Conservation (phyloP, 2,888 invertebrate genomes). For the Eueremaeus valkanovi region DNA sequence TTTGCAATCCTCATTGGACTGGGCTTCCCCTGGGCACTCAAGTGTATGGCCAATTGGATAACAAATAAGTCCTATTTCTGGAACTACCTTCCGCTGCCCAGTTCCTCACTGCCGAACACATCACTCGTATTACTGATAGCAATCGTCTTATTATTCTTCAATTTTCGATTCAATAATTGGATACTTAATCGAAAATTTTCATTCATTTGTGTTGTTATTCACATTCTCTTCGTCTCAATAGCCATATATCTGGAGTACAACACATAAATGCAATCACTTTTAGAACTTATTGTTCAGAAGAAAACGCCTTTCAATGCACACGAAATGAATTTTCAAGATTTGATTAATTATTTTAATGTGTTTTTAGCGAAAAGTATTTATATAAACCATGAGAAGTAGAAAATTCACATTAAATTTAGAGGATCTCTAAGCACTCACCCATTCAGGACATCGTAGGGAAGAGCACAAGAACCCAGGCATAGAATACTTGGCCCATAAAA, state of each 20-base stretch:
- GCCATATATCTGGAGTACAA: slow-evolving; percentile 28
- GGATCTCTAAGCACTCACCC: no score
- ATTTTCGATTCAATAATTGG: slow-evolving; percentile 18
- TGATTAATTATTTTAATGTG: no score
- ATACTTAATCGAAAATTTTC: slow-evolving; percentile 15
- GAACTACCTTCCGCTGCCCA: background rate
- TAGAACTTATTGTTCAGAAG: no score
- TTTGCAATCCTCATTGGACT: slow-evolving; percentile 16
- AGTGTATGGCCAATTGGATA: slow-evolving; percentile 11
- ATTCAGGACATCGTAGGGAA: no score
- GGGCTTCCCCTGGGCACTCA: slow-evolving; percentile 22
- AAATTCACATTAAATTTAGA: no score
- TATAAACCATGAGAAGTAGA: no score
- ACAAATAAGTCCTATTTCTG: slow-evolving; percentile 12
- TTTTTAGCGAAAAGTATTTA: no score
- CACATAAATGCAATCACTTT: background rate
- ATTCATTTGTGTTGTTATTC: slow-evolving; percentile 15
- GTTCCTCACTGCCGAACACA: slow-evolving; percentile 10
- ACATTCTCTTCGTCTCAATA: background rate
- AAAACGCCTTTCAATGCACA: no score
- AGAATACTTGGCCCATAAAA: no score
- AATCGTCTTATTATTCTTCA: background rate
- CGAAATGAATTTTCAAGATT: no score
- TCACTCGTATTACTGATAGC: slow-evolving; percentile 13
- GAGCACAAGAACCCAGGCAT: no score